Evolutionary conservation across 2,113 vertebrate genomes (phyloP).

Genomic region (Caranx ignobilis): DNA sequence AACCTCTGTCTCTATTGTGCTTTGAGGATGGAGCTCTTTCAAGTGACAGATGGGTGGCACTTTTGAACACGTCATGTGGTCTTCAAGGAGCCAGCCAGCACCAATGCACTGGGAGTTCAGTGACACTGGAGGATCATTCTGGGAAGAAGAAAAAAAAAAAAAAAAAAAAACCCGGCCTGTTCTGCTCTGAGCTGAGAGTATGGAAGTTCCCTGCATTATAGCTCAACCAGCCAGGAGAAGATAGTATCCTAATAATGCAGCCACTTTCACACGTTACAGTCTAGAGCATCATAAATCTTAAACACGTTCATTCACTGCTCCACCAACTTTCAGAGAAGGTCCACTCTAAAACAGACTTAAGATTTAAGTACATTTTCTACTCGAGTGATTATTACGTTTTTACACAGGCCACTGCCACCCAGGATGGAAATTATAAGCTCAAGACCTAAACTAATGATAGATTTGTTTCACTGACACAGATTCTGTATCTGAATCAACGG

Average conservation of each 20-base stretch:
- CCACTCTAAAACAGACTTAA: neutral
- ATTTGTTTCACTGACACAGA: neutral
- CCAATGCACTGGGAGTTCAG: neutral
- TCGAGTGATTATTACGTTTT: neutral
- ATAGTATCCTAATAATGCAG: constrained; percentile 32
- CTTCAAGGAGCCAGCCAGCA: constrained; percentile 40
- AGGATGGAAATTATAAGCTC: neutral
- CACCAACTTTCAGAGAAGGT: constrained; percentile 3
- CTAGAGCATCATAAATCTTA: constrained; percentile 32
- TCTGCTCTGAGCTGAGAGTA: constrained; percentile 4
- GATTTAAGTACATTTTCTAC: neutral
- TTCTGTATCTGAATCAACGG: neutral
- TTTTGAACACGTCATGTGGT: constrained; percentile 76
- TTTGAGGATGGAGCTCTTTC: constrained; percentile 74
- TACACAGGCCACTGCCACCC: neutral
- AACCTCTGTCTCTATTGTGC: constrained; percentile 59
- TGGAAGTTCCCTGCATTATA: neutral
- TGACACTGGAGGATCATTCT: neutral
- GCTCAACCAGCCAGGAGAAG: constrained; percentile 20
- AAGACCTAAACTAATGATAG: neutral
- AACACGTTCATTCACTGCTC: constrained; percentile 7
- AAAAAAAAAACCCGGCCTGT: neutral
- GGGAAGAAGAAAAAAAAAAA: neutral
- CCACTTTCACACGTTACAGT: constrained; percentile 1
- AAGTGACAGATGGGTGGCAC: constrained; percentile 81